Conservation (phyloP, 30 jellyfish, hydroid and myxozoan genomes). For the Nemopilema nomurai region DNA sequence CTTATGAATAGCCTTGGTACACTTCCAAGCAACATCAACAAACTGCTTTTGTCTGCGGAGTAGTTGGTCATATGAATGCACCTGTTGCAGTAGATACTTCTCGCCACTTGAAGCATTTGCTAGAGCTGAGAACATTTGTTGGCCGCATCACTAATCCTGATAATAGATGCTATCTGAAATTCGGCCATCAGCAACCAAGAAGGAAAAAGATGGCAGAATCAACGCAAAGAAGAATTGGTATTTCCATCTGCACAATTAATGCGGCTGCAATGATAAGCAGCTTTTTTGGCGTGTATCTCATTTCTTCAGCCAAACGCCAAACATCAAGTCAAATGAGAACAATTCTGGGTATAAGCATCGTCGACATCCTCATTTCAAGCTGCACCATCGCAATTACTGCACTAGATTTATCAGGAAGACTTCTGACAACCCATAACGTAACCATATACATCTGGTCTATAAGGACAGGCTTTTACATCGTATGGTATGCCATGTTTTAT, state of each 20-base stretch:
- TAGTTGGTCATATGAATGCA: too few relatives aligned
- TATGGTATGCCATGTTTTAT: slow-evolving; percentile 19
- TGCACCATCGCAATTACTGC: not conserved
- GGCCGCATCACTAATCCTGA: too few relatives aligned
- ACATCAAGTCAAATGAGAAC: slow-evolving; percentile 7
- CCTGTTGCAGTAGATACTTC: too few relatives aligned
- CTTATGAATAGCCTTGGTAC: too few relatives aligned
- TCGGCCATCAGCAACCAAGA: not conserved
- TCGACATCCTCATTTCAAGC: slow-evolving; percentile 3
- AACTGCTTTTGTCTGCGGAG: too few relatives aligned
- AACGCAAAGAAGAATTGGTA: not conserved
- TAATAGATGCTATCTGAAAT: too few relatives aligned
- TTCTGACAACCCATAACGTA: not conserved
- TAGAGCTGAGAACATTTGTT: too few relatives aligned
- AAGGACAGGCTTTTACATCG: slow-evolving; percentile 1
- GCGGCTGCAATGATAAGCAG: not conserved
- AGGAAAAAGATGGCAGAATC: not conserved
- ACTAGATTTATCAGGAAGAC: not conserved
- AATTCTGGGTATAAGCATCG: not conserved
- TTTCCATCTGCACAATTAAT: not conserved
- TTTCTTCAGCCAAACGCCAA: not conserved
- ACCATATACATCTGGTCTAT: not conserved
- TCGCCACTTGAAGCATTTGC: too few relatives aligned
- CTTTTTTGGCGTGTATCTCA: not conserved
- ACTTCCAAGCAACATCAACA: too few relatives aligned